Conservation (phyloP, 2,888 invertebrate genomes). For the Pherbina coryleti region DNA sequence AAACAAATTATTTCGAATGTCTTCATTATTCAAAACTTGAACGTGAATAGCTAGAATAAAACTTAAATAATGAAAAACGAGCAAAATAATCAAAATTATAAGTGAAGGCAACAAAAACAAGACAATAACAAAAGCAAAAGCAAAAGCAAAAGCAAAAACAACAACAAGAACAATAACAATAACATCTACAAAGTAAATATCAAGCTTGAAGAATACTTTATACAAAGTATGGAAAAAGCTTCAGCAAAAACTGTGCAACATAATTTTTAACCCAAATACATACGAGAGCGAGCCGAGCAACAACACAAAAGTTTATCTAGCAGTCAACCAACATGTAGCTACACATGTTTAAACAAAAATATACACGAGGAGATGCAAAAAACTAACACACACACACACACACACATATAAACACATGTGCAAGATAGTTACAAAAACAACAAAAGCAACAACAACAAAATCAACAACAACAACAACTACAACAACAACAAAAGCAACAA, state of each 20-base stretch:
- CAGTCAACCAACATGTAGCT: not conserved
- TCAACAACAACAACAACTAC: not conserved
- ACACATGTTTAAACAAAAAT: not conserved
- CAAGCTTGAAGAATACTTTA: too few species aligned
- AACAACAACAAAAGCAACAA: conserved; percentile 17
- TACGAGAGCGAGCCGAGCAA: not conserved
- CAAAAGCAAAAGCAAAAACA: not conserved
- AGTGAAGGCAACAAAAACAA: not conserved
- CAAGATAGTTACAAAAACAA: not conserved
- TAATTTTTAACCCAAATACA: conserved; percentile 18
- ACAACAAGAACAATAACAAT: not conserved
- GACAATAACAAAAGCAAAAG: not conserved
- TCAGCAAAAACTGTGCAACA: not conserved
- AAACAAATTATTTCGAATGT: not conserved
- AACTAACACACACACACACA: not conserved
- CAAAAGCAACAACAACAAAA: not conserved
- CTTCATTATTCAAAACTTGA: conserved; percentile 28
- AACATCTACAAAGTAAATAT: not conserved
- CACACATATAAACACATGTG: not conserved
- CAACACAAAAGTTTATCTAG: conserved; percentile 11
- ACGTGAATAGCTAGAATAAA: conserved; percentile 10
- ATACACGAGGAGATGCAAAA: not conserved
- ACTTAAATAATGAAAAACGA: not conserved
- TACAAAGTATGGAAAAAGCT: not conserved
- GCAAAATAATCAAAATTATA: too few species aligned